Evolutionary conservation across 2,113 vertebrate genomes (phyloP).

Genomic region (Brevimyrus niger): DNA sequence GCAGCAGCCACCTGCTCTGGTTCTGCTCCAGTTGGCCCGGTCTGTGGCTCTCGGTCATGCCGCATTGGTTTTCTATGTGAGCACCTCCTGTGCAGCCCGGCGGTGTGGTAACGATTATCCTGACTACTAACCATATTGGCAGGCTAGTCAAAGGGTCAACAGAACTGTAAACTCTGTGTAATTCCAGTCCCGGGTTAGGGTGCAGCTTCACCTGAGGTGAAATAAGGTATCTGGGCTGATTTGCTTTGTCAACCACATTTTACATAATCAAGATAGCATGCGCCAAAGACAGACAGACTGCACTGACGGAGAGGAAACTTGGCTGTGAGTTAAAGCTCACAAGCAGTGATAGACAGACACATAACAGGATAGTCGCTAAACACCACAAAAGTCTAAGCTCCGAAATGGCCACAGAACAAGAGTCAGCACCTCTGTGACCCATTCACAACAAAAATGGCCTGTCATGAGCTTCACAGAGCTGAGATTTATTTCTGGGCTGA

Average conservation of each 20-base stretch:
- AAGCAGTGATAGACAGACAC: neutral
- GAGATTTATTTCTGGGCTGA: neutral
- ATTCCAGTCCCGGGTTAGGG: neutral
- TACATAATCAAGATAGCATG: neutral
- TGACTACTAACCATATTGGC: slow-evolving; percentile 1
- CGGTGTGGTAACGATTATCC: slow-evolving; percentile 1
- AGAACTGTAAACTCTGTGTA: neutral
- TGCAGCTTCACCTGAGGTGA: neutral
- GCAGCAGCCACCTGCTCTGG: neutral
- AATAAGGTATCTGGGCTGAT: neutral
- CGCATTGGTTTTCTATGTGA: neutral
- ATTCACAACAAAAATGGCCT: neutral
- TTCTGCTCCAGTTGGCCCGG: neutral
- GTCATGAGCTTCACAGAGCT: neutral
- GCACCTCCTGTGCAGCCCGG: neutral
- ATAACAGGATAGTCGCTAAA: neutral
- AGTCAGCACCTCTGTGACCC: neutral
- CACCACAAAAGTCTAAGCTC: neutral
- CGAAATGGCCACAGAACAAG: neutral
- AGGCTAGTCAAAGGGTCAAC: neutral
- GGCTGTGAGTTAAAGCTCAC: neutral
- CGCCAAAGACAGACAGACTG: neutral
- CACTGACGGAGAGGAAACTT: neutral
- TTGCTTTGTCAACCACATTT: neutral
- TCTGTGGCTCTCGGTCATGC: neutral